A percentile compares a stretch with the other conserved stretches of the same genome.
Evolutionary conservation across 1,140 invertebrate genomes (phyloP).

Genomic region (Drosophila sproati): DNA sequence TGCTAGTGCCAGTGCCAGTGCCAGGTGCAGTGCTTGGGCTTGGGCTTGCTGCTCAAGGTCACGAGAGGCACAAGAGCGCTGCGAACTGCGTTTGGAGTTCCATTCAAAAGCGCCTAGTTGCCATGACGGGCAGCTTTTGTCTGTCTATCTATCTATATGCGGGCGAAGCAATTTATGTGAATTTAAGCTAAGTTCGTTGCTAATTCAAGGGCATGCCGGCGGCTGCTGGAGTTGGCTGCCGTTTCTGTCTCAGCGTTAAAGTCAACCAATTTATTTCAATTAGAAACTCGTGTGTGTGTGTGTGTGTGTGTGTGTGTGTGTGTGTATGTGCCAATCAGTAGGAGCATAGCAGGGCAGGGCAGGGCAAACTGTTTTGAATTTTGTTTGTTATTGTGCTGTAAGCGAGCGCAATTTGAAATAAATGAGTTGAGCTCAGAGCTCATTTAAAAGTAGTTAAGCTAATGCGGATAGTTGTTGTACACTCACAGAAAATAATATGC

Average conservation of each 20-base stretch:
- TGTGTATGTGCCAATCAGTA: conserved; percentile 27
- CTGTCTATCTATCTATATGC: conserved; percentile 17
- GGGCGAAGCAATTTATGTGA: conserved; percentile 65
- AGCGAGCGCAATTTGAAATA: conserved; percentile 51
- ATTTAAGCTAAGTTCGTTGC: conserved; percentile 67
- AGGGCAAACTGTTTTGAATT: conserved; percentile 34
- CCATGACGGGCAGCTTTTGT: conserved; percentile 60
- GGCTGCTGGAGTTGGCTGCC: conserved; percentile 39
- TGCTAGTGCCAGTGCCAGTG: neutral
- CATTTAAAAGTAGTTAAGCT: conserved; percentile 41
- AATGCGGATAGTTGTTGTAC: neutral
- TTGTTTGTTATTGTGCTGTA: conserved; percentile 11
- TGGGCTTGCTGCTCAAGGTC: conserved; percentile 61
- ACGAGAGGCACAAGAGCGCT: conserved; percentile 36
- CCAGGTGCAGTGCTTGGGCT: neutral
- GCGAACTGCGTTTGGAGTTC: conserved; percentile 25
- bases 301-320: conserved; percentile 43
- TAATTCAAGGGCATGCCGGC: conserved; percentile 76
- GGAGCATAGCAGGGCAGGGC: conserved; percentile 9
- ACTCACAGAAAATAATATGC: neutral
- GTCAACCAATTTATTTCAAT: conserved; percentile 78
- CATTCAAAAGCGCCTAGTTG: conserved; percentile 55
- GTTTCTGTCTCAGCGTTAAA: conserved; percentile 10
- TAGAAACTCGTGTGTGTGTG: conserved; percentile 69
- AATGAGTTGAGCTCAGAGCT: conserved; percentile 39